Evolutionary conservation across 2,888 invertebrate genomes (phyloP).

Genomic region (Cactoblastis cactorum): DNA sequence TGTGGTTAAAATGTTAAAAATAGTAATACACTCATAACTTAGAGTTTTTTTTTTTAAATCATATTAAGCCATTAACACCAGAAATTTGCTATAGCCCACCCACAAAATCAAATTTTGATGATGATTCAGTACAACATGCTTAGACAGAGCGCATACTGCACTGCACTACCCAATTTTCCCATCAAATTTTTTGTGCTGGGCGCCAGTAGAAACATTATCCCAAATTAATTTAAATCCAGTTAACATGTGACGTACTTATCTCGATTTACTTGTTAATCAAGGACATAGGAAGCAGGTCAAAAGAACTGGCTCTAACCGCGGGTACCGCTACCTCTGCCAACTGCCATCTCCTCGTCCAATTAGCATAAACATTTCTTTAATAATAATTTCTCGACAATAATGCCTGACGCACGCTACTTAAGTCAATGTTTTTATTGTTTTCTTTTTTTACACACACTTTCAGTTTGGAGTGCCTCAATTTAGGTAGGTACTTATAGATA

Average conservation of each 20-base stretch:
- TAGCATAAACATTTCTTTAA: constrained; percentile 16
- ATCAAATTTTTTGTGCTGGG: no score
- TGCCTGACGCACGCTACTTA: background rate
- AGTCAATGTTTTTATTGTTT: background rate
- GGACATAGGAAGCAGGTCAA: constrained; percentile 46
- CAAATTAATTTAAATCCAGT: constrained; percentile 2
- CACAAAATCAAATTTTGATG: no score
- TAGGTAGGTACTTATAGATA: no score
- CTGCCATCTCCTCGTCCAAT: constrained; percentile 32
- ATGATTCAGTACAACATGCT: no score
- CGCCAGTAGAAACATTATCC: no score
- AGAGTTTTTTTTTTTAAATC: no score
- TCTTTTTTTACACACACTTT: background rate
- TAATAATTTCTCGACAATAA: constrained; percentile 10
- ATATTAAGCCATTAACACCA: no score
- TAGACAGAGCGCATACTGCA: no score
- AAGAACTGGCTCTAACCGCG: constrained; percentile 32
- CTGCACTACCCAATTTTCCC: no score
- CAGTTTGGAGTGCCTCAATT: background rate
- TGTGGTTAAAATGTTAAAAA: no score
- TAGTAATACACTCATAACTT: no score
- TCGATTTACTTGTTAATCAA: constrained; percentile 32
- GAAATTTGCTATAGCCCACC: no score
- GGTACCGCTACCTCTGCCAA: constrained; percentile 48
- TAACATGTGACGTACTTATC: background rate